A percentile compares a stretch with the other conserved stretches of the same genome.
Conservation (phyloP, 2,888 invertebrate species). For the Trichogramma evanescens region DNA sequence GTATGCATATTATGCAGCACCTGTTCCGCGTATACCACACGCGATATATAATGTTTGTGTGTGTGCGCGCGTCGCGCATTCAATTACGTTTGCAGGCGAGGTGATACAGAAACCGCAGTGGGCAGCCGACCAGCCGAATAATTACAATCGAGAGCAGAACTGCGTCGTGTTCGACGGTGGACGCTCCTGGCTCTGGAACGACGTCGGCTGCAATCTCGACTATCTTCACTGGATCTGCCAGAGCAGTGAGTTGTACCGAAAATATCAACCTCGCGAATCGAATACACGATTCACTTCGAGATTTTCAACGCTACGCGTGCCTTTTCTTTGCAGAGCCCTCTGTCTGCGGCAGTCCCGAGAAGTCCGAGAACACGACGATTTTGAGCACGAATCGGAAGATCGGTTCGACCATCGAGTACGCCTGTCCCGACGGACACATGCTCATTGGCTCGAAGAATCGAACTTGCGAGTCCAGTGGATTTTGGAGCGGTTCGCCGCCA, state of each 20-base stretch:
- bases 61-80: too few relatives aligned
- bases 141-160: slow-evolving; percentile 91
- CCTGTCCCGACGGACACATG: slow-evolving; percentile 77
- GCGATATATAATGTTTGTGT: too few relatives aligned
- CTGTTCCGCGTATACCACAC: too few relatives aligned
- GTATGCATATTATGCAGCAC: too few relatives aligned
- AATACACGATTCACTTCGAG: not conserved
- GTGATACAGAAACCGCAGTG: slow-evolving; percentile 73
- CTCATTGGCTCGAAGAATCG: slow-evolving; percentile 64
- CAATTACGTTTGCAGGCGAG: slow-evolving; percentile 57
- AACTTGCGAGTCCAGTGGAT: slow-evolving; percentile 66
- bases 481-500: slow-evolving; percentile 77
- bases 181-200: slow-evolving; percentile 87
- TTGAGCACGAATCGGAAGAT: slow-evolving; percentile 61
- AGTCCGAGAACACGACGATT: slow-evolving; percentile 74
- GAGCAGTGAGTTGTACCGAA: slow-evolving; percentile 62
- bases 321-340: slow-evolving; percentile 57
- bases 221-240: slow-evolving; percentile 91
- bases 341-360: slow-evolving; percentile 83
- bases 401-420: slow-evolving; percentile 67
- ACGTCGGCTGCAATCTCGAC: slow-evolving; percentile 88
- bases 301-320: not conserved
- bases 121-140: slow-evolving; percentile 92
- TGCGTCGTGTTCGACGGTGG: slow-evolving; percentile 91
- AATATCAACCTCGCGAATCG: not conserved